Base-by-base conservation (phyloP, 2,113 vertebrate genomes). In the Centropus unirufus region DNA sequence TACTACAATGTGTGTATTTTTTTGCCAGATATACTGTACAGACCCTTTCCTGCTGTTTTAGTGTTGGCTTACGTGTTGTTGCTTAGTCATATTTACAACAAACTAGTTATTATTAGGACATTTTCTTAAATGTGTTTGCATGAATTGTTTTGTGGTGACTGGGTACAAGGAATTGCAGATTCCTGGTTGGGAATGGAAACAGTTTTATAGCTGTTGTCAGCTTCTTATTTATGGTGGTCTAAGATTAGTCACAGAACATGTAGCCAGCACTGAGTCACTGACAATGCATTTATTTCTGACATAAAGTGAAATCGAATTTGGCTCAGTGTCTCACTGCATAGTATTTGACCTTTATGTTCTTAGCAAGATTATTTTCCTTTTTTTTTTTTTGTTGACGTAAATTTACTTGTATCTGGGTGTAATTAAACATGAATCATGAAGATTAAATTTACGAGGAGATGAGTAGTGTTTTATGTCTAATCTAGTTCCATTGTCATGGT, bases 231-330 rank as follows among this genome's bases (percentile, higher is more conserved):
- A 98, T 98, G 97, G 95, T 96, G 87, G 93, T 92, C 92, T 97
- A 95, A 96, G 92, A 98, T 99, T 99, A 98, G 98, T 99, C 98
- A 99, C 98, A 97, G 98, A 97, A 87, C 95, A 96, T 62, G 92
- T 87, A 93, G 98, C 98, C 98, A 98, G 97, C 96, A 95, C 97
- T 98, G 98, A 99, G 97, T 98, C 98, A 98, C 96, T 98, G 97
- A 92, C 97, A 97, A 97, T 96, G 87, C 97, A 98, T 98, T 98
- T 98, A 98, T 97, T 98, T 98, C 97, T 98, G 97, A 98, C 97
- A 98, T 98, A 97, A 98, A 98, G 97, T 97, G 96, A 98, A 99
- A 98, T 79, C 16, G 89, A 98, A 98, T 98, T 98, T 98, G 97
- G 97, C 97, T 98, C 98, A 98, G 92, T 96, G 87, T 95, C 94